These are phyloP conservation scores for Apostichopus californicus DNA, from an alignment of 35 echinoderm and acorn worm species.

Conservation along the genomic window DNA sequence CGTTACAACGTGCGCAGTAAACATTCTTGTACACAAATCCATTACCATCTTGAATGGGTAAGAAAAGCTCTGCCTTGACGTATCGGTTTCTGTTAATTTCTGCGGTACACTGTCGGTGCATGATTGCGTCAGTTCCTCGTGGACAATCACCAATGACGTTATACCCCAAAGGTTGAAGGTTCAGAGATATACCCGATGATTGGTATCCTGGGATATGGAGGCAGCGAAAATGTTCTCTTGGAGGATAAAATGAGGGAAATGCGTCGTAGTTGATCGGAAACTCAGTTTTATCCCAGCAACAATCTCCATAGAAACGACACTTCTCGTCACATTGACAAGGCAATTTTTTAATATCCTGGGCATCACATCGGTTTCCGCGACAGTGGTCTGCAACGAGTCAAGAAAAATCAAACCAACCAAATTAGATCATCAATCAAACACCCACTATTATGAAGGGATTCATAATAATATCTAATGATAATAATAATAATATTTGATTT, in stretches of 20 bases:
- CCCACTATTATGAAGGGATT: too few species aligned
- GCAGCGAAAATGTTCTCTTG: background rate
- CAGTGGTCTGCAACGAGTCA: too few species aligned
- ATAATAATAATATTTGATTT: too few species aligned
- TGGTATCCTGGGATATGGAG: background rate
- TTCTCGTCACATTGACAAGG: background rate
- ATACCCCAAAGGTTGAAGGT: background rate
- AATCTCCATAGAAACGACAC: slow-evolving; percentile 4
- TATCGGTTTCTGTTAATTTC: background rate
- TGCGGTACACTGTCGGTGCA: background rate
- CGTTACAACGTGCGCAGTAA: background rate
- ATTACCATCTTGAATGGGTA: background rate
- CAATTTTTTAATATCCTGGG: too few species aligned
- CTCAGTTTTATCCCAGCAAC: background rate
- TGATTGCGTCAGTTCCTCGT: background rate
- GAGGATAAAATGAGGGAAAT: background rate
- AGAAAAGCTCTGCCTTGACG: background rate
- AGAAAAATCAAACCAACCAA: too few species aligned
- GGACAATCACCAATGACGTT: background rate
- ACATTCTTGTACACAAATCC: slow-evolving; percentile 37
- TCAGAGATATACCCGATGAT: too few species aligned
- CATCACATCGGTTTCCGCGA: too few species aligned
- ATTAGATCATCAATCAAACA: too few species aligned
- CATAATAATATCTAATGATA: too few species aligned
- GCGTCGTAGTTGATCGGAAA: background rate